Percentiles rank a stretch among this genome's conserved stretches.
Evolutionary conservation across 2,888 invertebrate genomes (phyloP).

Genomic region (Iselma pallidipennis): DNA sequence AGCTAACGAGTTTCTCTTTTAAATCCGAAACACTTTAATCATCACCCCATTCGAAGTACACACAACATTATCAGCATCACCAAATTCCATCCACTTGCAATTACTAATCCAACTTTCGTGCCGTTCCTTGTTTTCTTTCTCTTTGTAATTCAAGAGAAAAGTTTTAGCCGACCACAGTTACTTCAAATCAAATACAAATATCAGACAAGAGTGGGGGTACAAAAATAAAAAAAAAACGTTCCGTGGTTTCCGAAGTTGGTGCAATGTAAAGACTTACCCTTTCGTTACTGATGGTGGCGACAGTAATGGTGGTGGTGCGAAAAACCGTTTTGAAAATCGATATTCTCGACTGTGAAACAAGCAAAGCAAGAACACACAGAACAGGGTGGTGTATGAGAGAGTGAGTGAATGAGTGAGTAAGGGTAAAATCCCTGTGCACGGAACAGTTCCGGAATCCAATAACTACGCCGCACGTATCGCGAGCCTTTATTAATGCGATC

Average conservation of each 20-base stretch:
- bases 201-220: too few relatives aligned
- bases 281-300: conserved; percentile 12
- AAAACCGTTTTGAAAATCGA: conserved; percentile 33
- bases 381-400: neutral
- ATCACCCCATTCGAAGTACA: neutral
- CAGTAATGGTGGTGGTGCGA: conserved; percentile 11
- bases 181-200: neutral
- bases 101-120: neutral
- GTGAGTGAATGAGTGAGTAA: conserved; percentile 6
- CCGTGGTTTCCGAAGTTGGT: conserved; percentile 15
- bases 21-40: neutral
- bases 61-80: neutral
- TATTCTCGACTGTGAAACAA: conserved; percentile 24
- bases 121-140: neutral
- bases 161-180: neutral
- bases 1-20: neutral
- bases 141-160: neutral
- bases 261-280: conserved; percentile 21
- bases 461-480: conserved; percentile 44
- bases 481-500: conserved; percentile 45
- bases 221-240: neutral
- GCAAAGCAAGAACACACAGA: neutral
- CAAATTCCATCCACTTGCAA: neutral
- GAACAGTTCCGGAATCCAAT: conserved; percentile 41
- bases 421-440: conserved; percentile 33